Evolutionary conservation across 1,140 invertebrate genomes (phyloP).

Genomic region (Nephila pilipes): DNA sequence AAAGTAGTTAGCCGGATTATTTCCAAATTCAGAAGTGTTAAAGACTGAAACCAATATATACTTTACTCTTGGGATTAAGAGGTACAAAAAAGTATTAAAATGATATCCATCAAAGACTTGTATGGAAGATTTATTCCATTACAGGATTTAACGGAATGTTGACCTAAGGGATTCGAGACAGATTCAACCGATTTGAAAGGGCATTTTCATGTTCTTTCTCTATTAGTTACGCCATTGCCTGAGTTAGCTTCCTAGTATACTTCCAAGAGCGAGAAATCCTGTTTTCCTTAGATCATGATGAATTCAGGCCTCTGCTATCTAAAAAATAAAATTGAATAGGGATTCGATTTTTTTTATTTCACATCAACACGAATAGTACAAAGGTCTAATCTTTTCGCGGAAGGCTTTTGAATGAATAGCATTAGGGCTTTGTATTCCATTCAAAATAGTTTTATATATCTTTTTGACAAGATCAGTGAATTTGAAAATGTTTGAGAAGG

Average conservation of each 20-base stretch:
- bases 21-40: background rate
- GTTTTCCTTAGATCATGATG: constrained; percentile 40
- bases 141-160: constrained; percentile 35
- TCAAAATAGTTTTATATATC: background rate
- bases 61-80: constrained; percentile 13
- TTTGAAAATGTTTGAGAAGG: background rate
- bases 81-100: constrained; percentile 50
- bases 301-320: constrained; percentile 21
- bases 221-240: constrained; percentile 24
- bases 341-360: background rate
- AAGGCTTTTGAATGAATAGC: background rate
- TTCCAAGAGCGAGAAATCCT: constrained; percentile 5
- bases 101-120: constrained; percentile 6
- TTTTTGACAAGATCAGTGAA: background rate
- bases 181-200: constrained; percentile 11
- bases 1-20: constrained; percentile 36
- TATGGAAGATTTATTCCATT: constrained; percentile 38
- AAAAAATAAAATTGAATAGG: constrained; percentile 37
- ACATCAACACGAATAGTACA: background rate
- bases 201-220: constrained; percentile 24
- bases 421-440: background rate
- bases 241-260: background rate
- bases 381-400: constrained; percentile 39
- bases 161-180: constrained; percentile 35
- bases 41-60: constrained; percentile 27